Evolutionary conservation across 2,888 invertebrate species (phyloP), one percentile per base, ranked within the genome.

Genomic region (Drosophila eohydei): DNA sequence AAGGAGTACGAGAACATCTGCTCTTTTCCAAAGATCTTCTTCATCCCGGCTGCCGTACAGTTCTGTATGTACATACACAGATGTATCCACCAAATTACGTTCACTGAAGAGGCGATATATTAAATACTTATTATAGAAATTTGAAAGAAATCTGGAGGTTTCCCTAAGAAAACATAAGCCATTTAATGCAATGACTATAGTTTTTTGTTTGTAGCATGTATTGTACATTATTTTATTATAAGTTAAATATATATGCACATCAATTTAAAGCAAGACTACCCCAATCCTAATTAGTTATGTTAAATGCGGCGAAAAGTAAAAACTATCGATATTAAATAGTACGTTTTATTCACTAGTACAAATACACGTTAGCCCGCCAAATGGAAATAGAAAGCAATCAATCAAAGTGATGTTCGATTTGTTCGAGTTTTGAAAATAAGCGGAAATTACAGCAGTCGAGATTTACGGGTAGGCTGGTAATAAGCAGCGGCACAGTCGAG

Each of bases 361-460:
- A 1, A 21, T 21, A 11, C 11, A 30, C 30, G 26, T 51, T 16
- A 14, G 38, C 54, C 58, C 66, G 58, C 46, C 57, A 72, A 43
- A 55, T 26, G 30, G 12, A 52, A 40, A 40, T 26, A 11, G n/a
- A 60, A 60, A 21, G 16, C 40, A 70, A 70, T 74, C 57, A 74
- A 71, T 65, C 71, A 75, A 70, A 34, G 50, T 21, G 46, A 60
- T 38, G 41, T 12, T 12, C 16, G 41, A 60, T 40, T 61, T 62
- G 34, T 59, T 59, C 32, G n/a, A 32, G 43, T 9, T 48, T 48
- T 32, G 12, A 32, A 67, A 34, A 34, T 26, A 59, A 72, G 26
- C 60, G 71, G 62, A 80, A 75, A 75, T 66, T 72, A 55, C 56
- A 36, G 46, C 48, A 36, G 36, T 16, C 16, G 16, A 4, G 21